Conservation (phyloP, 2,113 vertebrate species). For the Nematolebias whitei region DNA sequence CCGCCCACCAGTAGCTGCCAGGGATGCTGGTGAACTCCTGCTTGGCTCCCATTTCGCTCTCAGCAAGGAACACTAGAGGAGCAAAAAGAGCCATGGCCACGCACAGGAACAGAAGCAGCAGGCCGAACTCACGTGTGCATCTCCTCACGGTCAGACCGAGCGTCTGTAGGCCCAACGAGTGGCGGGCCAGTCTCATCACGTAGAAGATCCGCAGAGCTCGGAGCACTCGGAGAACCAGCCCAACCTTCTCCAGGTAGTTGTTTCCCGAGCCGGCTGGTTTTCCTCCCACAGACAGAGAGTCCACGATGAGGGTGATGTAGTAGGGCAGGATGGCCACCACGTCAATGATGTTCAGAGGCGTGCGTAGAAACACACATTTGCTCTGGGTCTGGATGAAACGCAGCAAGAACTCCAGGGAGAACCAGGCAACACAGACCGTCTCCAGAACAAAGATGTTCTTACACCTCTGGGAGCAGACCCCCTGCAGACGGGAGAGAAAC, state of each 20-base stretch:
- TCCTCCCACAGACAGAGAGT: constrained; percentile 80
- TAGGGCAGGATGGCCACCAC: constrained; percentile 94
- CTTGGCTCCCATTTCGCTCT: constrained; percentile 93
- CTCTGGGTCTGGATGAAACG: constrained; percentile 93
- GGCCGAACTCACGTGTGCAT: constrained; percentile 92
- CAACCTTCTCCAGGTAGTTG: constrained; percentile 93
- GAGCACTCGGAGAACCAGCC: constrained; percentile 89
- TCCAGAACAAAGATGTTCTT: constrained; percentile 93
- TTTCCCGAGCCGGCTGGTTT: constrained; percentile 81
- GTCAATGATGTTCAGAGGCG: constrained; percentile 93
- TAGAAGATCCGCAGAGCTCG: constrained; percentile 93
- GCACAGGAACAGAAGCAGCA: constrained; percentile 92
- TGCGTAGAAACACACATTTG: constrained; percentile 91
- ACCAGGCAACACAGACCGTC: constrained; percentile 96
- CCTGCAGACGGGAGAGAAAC: constrained; percentile 72
- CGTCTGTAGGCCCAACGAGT: constrained; percentile 92
- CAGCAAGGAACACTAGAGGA: constrained; percentile 90
- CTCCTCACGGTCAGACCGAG: constrained; percentile 90
- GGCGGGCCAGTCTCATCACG: constrained; percentile 92
- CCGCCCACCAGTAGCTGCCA: constrained; percentile 96
- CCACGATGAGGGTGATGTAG: constrained; percentile 91
- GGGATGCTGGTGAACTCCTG: constrained; percentile 97
- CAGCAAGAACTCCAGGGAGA: constrained; percentile 94
- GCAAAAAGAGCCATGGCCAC: constrained; percentile 97
- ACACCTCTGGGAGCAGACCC: constrained; percentile 91